A percentile compares a stretch with the other conserved stretches of the same genome.
Evolutionary conservation across 2,797 vertebrate genomes (phyloP).

Genomic region (Lagocephalus sceleratus): DNA sequence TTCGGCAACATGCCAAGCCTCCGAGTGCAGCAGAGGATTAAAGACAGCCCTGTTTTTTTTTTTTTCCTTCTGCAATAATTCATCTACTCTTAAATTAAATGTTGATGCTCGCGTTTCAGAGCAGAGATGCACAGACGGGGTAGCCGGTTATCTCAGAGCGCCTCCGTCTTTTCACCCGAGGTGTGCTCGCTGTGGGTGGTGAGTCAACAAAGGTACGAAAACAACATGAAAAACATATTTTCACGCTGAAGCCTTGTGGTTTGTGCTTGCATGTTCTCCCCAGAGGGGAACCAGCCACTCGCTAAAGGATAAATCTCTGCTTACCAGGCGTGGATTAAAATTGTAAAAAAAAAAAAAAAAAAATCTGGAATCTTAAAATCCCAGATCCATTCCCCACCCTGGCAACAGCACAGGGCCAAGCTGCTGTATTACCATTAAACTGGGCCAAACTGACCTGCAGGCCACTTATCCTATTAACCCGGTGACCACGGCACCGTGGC

Average conservation of each 20-base stretch:
- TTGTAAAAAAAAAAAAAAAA: background rate
- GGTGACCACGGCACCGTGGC: constrained; percentile 62
- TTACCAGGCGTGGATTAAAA: background rate
- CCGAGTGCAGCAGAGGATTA: constrained; percentile 22
- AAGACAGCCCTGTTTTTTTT: constrained; percentile 12
- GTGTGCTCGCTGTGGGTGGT: no score
- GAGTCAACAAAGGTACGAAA: no score
- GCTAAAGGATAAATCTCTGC: no score
- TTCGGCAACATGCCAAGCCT: constrained; percentile 1
- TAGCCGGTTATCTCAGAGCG: constrained; percentile 15
- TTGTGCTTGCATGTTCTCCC: constrained; percentile 11
- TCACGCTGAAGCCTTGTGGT: background rate
- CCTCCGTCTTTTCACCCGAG: background rate
- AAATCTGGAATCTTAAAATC: constrained; percentile 29
- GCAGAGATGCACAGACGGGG: constrained; percentile 5
- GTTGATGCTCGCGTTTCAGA: constrained; percentile 8
- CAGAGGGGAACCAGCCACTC: background rate
- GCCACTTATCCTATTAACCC: constrained; percentile 75
- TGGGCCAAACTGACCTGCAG: constrained; percentile 65
- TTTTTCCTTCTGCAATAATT: constrained; percentile 7
- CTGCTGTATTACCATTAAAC: constrained; percentile 68
- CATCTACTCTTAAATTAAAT: constrained; percentile 7
- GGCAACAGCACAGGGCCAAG: constrained; percentile 49
- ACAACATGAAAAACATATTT: no score
- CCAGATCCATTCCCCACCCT: constrained; percentile 40